Base-by-base conservation (phyloP, 2,113 vertebrate genomes). In the Ardeotis arabs region DNA sequence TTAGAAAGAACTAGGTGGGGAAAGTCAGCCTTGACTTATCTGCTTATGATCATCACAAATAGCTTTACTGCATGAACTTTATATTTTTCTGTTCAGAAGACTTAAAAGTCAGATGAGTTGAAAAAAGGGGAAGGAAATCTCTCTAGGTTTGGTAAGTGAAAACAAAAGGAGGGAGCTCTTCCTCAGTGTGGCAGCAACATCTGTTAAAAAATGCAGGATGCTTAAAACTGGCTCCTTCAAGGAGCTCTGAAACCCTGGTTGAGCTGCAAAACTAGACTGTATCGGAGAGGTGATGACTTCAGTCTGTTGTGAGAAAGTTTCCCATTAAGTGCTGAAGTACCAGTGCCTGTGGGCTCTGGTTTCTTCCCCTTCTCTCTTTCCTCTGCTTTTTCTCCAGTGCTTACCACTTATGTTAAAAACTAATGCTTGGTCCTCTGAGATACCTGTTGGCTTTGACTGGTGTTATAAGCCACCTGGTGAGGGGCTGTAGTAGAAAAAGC, bases 101-200 rank as follows among this genome's bases (percentile, higher is more conserved):
- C 74, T 67, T 53, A 62, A 44, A 72, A 39, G 24, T 59, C 49
- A 76, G 16, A 52, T 55, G 44, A 89, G 4, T 59, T 92, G 77
- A 12, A 87, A 90, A 81, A 85, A 49, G 5, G 10, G 27, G 29
- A 50, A 39, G 35, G 66, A 81, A 81, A 82, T 72, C 27, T 78
- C 23, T 56, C 29, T 29, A 23, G 62, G 27, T 22, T 82, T 4
- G 1, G 14, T 81, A 89, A 63, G 19, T 62, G 60, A 74, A 90
- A 89, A 87, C 20, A 81, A 84, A 82, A 90, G 7, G 41, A 87
- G 11, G 62, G 10, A 63, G 58, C 44, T 91, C 58, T 96, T 94
- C 91, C 81, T 95, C 89, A 84, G 88, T 84, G 78, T 91, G 93
- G 91, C 93, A 96, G 91, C 90, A 94, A 60, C 67, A 89, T 79